A percentile compares a stretch with the other conserved stretches of the same genome.
These are phyloP conservation scores for Pocota personata DNA, from an alignment of 2,888 invertebrate genomes.

Conservation along the genomic window DNA sequence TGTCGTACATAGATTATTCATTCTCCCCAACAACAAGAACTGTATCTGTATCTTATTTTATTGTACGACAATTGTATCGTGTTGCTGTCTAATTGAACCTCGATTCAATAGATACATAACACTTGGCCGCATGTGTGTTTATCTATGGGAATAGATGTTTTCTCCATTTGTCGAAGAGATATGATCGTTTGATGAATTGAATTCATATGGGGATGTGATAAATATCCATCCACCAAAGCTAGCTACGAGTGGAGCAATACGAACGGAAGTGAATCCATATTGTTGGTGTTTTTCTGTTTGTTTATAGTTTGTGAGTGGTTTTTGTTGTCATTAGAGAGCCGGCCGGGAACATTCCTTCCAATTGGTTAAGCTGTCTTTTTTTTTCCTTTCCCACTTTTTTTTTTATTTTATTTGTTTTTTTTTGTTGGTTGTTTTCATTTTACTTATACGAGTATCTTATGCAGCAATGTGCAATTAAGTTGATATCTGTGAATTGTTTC, in stretches of 20 bases:
- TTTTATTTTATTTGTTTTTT: conserved; percentile 3
- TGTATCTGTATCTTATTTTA: conserved; percentile 8
- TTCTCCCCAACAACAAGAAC: neutral
- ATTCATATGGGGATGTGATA: conserved; percentile 52
- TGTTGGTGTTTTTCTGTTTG: conserved; percentile 24
- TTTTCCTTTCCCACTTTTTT: neutral
- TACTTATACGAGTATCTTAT: neutral
- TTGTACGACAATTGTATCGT: conserved; percentile 32
- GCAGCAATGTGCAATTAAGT: conserved; percentile 62
- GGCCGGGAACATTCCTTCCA: conserved; percentile 49
- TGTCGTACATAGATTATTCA: neutral
- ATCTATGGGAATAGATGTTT: conserved; percentile 13
- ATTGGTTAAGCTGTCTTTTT: conserved; percentile 29
- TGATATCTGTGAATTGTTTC: conserved; percentile 56
- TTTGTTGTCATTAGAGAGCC: conserved; percentile 49
- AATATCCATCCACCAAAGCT: conserved; percentile 7
- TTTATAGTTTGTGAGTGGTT: conserved; percentile 57
- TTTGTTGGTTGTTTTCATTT: neutral
- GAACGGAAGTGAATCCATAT: conserved; percentile 48
- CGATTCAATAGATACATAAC: conserved; percentile 30
- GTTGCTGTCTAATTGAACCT: conserved; percentile 45
- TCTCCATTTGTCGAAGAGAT: conserved; percentile 9
- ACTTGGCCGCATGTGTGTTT: neutral
- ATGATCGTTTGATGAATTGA: conserved; percentile 48
- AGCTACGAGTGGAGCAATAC: neutral